phyloP scores from a whole-genome alignment of 1,140 invertebrate genomes.

The Conus ventricosus region DNA sequence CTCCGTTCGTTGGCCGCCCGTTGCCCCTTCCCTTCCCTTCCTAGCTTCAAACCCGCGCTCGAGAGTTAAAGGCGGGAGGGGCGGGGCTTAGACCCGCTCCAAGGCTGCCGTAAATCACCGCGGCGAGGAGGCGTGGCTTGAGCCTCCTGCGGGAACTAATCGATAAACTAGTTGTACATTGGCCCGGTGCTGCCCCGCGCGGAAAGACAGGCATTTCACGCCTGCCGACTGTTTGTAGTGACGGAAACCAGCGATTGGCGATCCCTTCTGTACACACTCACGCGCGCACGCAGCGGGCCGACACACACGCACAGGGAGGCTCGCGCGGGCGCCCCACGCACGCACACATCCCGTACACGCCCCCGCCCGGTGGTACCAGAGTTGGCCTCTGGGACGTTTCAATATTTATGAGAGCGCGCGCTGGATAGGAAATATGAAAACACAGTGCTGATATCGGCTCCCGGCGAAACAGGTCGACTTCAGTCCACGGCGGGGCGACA shows the following conservation, averaged over 20 bases:
- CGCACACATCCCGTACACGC: conserved; percentile 1
- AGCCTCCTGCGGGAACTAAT: conserved; percentile 31
- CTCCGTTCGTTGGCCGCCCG: neutral
- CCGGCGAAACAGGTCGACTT: neutral
- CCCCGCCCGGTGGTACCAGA: neutral
- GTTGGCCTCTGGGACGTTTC: conserved; percentile 8
- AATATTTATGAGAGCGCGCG: conserved; percentile 38
- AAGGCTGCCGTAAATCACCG: conserved; percentile 7
- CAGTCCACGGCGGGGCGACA: neutral
- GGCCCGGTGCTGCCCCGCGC: conserved; percentile 34
- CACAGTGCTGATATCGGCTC: conserved; percentile 30
- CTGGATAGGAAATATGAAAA: conserved; percentile 40
- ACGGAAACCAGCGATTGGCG: conserved; percentile 40
- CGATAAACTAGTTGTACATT: conserved; percentile 42
- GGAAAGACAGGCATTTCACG: conserved; percentile 41
- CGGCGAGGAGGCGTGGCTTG: conserved; percentile 24
- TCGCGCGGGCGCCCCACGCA: neutral
- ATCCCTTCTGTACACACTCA: conserved; percentile 36
- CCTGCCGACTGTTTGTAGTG: conserved; percentile 36
- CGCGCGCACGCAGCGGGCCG: neutral
- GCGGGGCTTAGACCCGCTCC: neutral
- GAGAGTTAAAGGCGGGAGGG: neutral
- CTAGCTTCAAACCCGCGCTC: neutral
- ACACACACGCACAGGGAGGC: conserved; percentile 21
- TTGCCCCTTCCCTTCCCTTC: neutral